A percentile compares a stretch with the other conserved stretches of the same genome.
Evolutionary conservation across 2,888 invertebrate genomes (phyloP).

Genomic region (Anoplius nigerrimus): DNA sequence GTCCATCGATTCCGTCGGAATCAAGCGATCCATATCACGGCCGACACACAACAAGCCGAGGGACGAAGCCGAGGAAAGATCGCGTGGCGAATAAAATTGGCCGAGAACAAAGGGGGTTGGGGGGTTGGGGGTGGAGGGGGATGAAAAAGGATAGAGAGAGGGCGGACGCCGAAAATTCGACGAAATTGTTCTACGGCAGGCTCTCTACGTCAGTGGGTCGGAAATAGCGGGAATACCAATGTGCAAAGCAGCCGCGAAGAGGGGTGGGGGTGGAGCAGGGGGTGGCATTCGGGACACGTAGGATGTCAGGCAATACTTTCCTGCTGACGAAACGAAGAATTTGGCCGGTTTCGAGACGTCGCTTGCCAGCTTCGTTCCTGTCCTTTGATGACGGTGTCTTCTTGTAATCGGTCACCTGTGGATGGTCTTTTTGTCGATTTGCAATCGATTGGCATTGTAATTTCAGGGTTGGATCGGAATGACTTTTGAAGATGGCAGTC

Average conservation of each 20-base stretch:
- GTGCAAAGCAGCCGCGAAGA: conserved; percentile 48
- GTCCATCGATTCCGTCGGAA: too few relatives aligned
- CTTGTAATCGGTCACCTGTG: too few relatives aligned
- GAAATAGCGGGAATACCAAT: conserved; percentile 60
- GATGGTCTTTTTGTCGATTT: too few relatives aligned
- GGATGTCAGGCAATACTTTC: conserved; percentile 59
- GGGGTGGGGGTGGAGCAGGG: conserved; percentile 23
- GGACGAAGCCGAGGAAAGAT: not conserved
- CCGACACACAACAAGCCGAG: too few relatives aligned
- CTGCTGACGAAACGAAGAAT: conserved; percentile 64
- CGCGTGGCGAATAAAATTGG: not conserved
- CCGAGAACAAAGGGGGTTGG: not conserved
- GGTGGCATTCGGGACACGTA: conserved; percentile 64
- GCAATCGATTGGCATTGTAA: too few relatives aligned
- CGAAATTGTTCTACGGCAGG: conserved; percentile 47
- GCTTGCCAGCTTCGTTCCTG: conserved; percentile 15
- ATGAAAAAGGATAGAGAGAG: conserved; percentile 1
- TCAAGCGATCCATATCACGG: too few relatives aligned
- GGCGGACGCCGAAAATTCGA: conserved; percentile 27
- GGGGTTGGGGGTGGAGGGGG: not conserved
- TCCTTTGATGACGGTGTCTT: too few relatives aligned
- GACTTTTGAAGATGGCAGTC: too few relatives aligned
- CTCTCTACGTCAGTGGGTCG: conserved; percentile 26
- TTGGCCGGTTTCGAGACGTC: conserved; percentile 52
- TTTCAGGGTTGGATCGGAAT: too few relatives aligned